Evolutionary conservation across 2,888 invertebrate species (phyloP), one percentile per base, ranked within the genome.

Genomic region (Exocentrus adspersus): DNA sequence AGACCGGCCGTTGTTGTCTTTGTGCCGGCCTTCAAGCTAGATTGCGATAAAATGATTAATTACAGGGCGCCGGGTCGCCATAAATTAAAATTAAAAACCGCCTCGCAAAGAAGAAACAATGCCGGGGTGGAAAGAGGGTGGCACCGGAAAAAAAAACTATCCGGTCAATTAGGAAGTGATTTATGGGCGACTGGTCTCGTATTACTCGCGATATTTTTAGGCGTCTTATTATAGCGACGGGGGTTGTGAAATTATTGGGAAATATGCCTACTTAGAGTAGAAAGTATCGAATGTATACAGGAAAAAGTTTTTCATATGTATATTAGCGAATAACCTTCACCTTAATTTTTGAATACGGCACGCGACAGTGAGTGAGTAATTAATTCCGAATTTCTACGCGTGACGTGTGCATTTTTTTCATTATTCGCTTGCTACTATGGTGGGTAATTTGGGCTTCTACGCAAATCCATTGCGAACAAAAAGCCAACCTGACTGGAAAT

Each of bases 31-130:
- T 21, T 41, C 41, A 37, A 6, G 43, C 21, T 30, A 51, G 19
- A 51, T 32, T 51, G 32, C 16, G 30, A 32, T 51, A 51, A 51
- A 30, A 28, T 51, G 54, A 54, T 54, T 54, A 54, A 54, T 54
- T 43, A 37, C 30, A 5, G 21, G 14, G 16, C 28, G 17, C 21
- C 21, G 54, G 54, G 43, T 54, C 54, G 43, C 24, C n/a, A 54
- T 54, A 54, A 54, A 54, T 54, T 54, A 37, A 54, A 54, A 54
- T 54, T 54, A 43, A 54, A 54, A 54, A 42, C 16, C 16, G 10
- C 14, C 28, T 12, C n/a, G 45, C 4, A 56, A 30, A 19, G 43
- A 54, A 28, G 30, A 43, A 56, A 56, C 56, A 56, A 56, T 45
- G 45, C 12, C 45, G 24, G n/a, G 30, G 28, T 14, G 30, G 30